Evolutionary conservation across 1,140 invertebrate genomes (phyloP), one percentile per base, ranked within the genome.

Genomic region (Temnothorax longispinosus): DNA sequence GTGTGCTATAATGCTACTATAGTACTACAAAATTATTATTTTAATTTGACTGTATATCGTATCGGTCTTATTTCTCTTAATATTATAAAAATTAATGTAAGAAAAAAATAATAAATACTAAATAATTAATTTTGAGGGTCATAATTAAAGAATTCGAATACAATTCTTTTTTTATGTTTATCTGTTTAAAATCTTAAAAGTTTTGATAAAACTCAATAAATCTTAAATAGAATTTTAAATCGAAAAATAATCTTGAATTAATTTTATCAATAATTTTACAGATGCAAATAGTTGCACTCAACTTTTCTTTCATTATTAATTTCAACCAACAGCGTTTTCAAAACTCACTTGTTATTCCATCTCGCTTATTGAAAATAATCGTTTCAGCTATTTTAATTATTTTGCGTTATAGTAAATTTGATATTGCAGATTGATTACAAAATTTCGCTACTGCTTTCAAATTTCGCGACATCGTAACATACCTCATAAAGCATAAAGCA

Each of bases 361-460:
- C 11, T 50, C 4, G 11, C 35, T 44, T n/a, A 15, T 58, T 60
- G 44, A 21, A 62, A 27, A 47, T 27, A 62, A 76, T 77, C 21
- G 13, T 64, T 47, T 41, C 2, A 65, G 65, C 65, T 65, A 50
- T 65, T 65, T 78, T 35, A 62, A 65, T 78, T 78, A 65, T 50
- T 65, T 47, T 21, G 32, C 27, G 41, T 47, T 21, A n/a, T n/a
- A n/a, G n/a, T n/a, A 47, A 78, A 44, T 64, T 47, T 5, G 15
- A 78, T 35, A 27, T 32, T 18, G 3, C 3, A 3, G n/a, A 27
- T 67, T 81, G 52, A 81, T 71, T 71, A 56, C 47, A 52, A 71
- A 80, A 44, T 54, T 81, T 78, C 2, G 44, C 6, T 32, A 32
- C 75, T 47, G 10, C 27, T 47, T 18, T 62, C 10, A 15, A 65